Evolutionary conservation across 1,140 invertebrate genomes (phyloP).

Genomic region (Drosophila lacertosa): DNA sequence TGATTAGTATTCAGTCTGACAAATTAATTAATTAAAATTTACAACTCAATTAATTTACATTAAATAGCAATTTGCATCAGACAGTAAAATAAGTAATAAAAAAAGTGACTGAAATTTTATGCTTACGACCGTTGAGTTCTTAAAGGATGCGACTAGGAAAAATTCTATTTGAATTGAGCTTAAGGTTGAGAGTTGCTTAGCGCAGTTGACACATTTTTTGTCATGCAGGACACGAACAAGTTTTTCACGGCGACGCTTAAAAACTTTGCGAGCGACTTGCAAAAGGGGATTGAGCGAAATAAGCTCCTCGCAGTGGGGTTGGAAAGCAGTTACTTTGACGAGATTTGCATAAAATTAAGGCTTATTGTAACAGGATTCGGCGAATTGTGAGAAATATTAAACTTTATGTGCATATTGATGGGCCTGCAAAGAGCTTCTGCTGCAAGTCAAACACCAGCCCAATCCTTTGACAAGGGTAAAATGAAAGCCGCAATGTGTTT

Average conservation of each 20-base stretch:
- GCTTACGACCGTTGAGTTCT: constrained; percentile 47
- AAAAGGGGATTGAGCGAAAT: constrained; percentile 61
- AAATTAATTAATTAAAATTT: constrained; percentile 47
- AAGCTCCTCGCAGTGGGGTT: constrained; percentile 43
- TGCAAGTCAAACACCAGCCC: constrained; percentile 1
- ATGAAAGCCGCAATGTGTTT: constrained; percentile 46
- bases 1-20: too few relatives aligned
- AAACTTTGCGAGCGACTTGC: constrained; percentile 63
- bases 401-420: constrained; percentile 80
- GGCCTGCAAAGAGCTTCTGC: constrained; percentile 21
- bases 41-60: constrained; percentile 77
- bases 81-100: constrained; percentile 15
- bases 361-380: constrained; percentile 76
- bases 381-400: constrained; percentile 74
- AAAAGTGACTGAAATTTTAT: constrained; percentile 53
- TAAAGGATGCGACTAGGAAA: constrained; percentile 30
- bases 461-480: constrained; percentile 52
- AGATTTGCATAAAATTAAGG: constrained; percentile 81
- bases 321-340: constrained; percentile 55
- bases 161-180: constrained; percentile 36
- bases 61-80: constrained; percentile 27
- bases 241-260: constrained; percentile 74
- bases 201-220: constrained; percentile 71
- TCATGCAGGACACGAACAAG: constrained; percentile 79
- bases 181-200: constrained; percentile 20